Percentiles rank a stretch among this genome's conserved stretches.
Conservation (phyloP, 2,888 invertebrate species). For the Parapristionchus giblindavisi region DNA sequence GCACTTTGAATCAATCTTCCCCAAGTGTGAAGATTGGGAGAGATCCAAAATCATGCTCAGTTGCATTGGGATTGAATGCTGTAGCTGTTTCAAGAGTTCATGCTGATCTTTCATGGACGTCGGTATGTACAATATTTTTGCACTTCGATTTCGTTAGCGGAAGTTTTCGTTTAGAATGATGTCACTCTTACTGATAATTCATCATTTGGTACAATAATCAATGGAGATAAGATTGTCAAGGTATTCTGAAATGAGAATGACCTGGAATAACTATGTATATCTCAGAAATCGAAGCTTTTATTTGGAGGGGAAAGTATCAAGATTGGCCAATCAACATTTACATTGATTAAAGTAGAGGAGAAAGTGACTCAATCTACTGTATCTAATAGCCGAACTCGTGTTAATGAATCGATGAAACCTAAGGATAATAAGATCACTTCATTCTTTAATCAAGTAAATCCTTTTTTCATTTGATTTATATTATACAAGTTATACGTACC, state of each 20-base stretch:
- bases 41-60: slow-evolving; percentile 43
- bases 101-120: slow-evolving; percentile 42
- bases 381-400: not conserved
- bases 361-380: not conserved
- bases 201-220: slow-evolving; percentile 25
- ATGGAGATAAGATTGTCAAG: slow-evolving; percentile 31
- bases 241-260: not conserved
- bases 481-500: not conserved
- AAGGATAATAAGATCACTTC: not conserved
- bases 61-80: slow-evolving; percentile 42
- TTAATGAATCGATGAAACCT: not conserved
- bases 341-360: not conserved
- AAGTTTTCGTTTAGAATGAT: slow-evolving; percentile 5
- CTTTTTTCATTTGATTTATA: not conserved
- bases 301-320: slow-evolving; percentile 27
- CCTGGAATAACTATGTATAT: not conserved
- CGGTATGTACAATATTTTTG: slow-evolving; percentile 6
- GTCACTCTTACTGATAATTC: slow-evolving; percentile 20
- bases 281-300: not conserved
- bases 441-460: slow-evolving; percentile 17
- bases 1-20: not conserved
- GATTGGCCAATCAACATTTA: slow-evolving; percentile 23
- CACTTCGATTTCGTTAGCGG: not conserved
- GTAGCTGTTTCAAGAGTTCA: slow-evolving; percentile 46
- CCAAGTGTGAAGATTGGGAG: slow-evolving; percentile 42